These are phyloP conservation scores for Sprattus sprattus DNA, from an alignment of 2,113 vertebrate genomes.

Conservation along the genomic window DNA sequence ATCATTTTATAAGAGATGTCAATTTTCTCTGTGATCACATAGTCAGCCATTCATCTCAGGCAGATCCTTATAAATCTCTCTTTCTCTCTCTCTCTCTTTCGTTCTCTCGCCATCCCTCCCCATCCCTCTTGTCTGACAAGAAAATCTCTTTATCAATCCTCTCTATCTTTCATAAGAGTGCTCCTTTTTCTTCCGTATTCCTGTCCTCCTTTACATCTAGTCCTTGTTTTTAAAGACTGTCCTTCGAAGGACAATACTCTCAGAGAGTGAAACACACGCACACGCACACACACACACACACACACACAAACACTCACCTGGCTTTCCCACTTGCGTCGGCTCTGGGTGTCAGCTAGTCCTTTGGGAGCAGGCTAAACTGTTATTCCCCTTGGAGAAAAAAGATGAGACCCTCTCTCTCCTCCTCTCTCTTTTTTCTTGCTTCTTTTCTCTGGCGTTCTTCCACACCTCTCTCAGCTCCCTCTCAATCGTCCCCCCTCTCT, in stretches of 20 bases:
- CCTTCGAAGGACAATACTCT: not conserved
- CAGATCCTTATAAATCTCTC: not conserved
- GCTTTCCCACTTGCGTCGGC: constrained; percentile 24
- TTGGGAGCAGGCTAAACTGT: constrained; percentile 24
- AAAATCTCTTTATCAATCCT: not conserved
- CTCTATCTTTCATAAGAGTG: not conserved
- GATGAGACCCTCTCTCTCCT: constrained; percentile 40
- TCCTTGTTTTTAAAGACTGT: not conserved
- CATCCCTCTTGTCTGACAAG: not conserved
- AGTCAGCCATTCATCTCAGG: not conserved
- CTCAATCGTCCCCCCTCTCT: constrained; percentile 24
- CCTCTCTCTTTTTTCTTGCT: not conserved
- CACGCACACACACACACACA: constrained; percentile 29
- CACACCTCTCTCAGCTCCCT: constrained; percentile 17
- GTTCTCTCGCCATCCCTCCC: not conserved
- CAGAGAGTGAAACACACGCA: constrained; percentile 22
- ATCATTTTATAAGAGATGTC: not conserved
- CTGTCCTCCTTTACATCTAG: not conserved
- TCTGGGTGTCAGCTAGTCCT: constrained; percentile 36
- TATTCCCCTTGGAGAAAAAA: constrained; percentile 41
- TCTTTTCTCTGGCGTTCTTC: constrained; percentile 13
- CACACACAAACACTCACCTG: constrained; percentile 45
- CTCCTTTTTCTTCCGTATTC: not conserved
- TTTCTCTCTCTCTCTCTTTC: not conserved
- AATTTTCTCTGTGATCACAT: not conserved